A percentile compares a stretch with the other conserved stretches of the same genome.
Evolutionary conservation across 1,140 invertebrate species (phyloP).

Genomic region (Lepidurus arcticus): DNA sequence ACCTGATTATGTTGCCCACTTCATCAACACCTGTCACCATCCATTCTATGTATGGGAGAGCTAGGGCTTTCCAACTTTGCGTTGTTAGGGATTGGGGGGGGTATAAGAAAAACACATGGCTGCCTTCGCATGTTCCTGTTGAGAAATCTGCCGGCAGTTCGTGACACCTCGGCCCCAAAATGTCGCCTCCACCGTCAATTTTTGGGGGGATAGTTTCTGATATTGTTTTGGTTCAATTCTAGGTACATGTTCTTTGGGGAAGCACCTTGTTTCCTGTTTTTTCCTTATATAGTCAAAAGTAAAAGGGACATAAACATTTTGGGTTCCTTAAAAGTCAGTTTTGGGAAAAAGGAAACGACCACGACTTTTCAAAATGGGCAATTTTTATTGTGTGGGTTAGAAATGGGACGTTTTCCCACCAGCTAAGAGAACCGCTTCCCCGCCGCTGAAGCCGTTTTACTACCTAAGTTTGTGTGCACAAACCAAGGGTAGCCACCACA

Average conservation of each 20-base stretch:
- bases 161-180: slow-evolving; percentile 2
- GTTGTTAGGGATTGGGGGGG: neutral
- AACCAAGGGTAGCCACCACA: slow-evolving; percentile 20
- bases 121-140: neutral
- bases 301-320: neutral
- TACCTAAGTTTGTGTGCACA: slow-evolving; percentile 12
- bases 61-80: neutral
- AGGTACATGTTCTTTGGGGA: no score
- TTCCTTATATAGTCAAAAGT: neutral
- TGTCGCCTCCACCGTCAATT: neutral
- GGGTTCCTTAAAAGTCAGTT: slow-evolving; percentile 6
- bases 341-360: neutral
- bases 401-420: slow-evolving; percentile 14
- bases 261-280: neutral
- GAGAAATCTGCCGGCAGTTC: neutral
- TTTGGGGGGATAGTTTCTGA: neutral
- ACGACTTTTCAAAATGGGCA: neutral
- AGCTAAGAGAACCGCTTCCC: neutral
- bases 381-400: slow-evolving; percentile 15
- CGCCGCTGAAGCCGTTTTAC: neutral
- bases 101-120: neutral
- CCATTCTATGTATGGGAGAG: neutral
- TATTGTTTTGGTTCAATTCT: neutral
- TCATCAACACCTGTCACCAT: slow-evolving; percentile 19
- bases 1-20: slow-evolving; percentile 21